Percentiles rank a stretch among this genome's conserved stretches.
phyloP scores from a whole-genome alignment of 2,888 invertebrate genomes.

The Eupeodes latifasciatus region DNA sequence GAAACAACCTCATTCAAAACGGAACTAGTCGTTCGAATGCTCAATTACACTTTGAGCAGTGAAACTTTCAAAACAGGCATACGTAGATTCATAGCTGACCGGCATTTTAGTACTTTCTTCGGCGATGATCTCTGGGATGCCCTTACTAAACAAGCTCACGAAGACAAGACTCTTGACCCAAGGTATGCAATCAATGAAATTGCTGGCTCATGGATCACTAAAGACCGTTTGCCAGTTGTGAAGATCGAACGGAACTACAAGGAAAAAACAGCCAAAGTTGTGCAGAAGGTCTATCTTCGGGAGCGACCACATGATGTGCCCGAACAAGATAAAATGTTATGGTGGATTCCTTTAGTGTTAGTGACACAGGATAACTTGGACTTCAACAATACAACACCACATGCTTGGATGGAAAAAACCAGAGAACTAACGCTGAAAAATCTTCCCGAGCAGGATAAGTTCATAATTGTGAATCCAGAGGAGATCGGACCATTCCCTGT shows the following conservation, averaged over 20 bases:
- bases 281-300: conserved; percentile 88
- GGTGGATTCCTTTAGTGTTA: conserved; percentile 90
- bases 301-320: conserved; percentile 90
- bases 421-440: conserved; percentile 85
- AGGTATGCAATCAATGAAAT: conserved; percentile 88
- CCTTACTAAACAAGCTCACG: conserved; percentile 88
- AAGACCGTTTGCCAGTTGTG: conserved; percentile 91
- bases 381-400: conserved; percentile 86
- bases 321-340: conserved; percentile 88
- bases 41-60: conserved; percentile 93
- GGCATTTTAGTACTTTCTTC: conserved; percentile 90
- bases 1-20: conserved; percentile 91
- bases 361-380: conserved; percentile 86
- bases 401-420: conserved; percentile 87
- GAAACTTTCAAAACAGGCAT: conserved; percentile 90
- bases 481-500: conserved; percentile 94
- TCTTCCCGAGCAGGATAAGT: conserved; percentile 86
- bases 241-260: conserved; percentile 89
- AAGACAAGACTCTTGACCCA: conserved; percentile 86
- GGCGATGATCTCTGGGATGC: conserved; percentile 92
- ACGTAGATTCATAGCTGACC: conserved; percentile 88
- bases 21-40: conserved; percentile 94
- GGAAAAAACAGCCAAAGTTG: conserved; percentile 86
- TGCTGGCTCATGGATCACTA: conserved; percentile 92
- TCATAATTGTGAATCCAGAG: conserved; percentile 92